These are phyloP conservation scores for Xiphorhynchus elegans DNA, from an alignment of 2,113 vertebrate genomes.

Conservation along the genomic window DNA sequence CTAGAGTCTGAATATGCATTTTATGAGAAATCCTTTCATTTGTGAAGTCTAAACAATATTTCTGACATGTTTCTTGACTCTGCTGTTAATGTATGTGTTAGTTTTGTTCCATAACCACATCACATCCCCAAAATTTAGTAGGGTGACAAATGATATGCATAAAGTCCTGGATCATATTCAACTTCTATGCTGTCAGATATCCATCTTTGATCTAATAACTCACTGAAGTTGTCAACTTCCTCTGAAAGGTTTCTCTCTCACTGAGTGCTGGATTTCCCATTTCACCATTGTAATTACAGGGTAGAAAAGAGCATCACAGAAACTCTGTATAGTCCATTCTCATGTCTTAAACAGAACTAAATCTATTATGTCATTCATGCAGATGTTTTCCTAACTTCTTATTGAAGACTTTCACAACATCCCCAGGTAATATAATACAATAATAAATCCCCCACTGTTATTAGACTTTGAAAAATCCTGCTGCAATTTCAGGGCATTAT, in stretches of 20 bases:
- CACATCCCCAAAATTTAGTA: background rate
- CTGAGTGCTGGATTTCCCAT: background rate
- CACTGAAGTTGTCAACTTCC: background rate
- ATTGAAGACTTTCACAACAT: background rate
- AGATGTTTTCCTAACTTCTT: constrained; percentile 1
- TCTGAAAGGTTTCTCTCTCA: background rate
- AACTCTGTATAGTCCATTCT: background rate
- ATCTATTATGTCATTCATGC: background rate
- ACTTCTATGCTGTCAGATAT: background rate
- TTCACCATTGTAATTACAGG: background rate
- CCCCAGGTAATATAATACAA: background rate
- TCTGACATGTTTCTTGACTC: background rate
- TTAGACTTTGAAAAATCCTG: background rate
- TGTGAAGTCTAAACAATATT: background rate
- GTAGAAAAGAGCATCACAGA: background rate
- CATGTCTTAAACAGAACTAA: background rate
- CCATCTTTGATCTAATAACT: background rate
- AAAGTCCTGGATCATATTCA: background rate
- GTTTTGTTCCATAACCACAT: background rate
- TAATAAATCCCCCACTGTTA: background rate
- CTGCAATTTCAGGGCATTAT: background rate
- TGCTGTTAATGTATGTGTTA: background rate
- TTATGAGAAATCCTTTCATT: background rate
- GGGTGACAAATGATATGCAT: background rate
- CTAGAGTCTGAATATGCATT: background rate